Percentiles rank a stretch among this genome's conserved stretches.
phyloP scores from a whole-genome alignment of 2,888 invertebrate species.

The Acholoe squamosa region DNA sequence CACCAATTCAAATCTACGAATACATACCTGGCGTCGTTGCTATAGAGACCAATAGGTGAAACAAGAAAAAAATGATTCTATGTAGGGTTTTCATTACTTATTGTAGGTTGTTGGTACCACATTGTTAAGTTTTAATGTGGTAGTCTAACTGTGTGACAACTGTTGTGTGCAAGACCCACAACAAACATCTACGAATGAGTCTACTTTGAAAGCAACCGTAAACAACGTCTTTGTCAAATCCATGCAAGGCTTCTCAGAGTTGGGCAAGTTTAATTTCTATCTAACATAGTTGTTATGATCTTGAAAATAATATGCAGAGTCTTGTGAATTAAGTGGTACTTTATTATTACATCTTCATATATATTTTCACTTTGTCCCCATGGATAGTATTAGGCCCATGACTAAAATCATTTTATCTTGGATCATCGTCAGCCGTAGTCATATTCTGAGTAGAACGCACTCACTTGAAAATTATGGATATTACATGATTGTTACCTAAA shows the following conservation, averaged over 20 bases:
- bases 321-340: no score
- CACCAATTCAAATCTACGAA: not conserved
- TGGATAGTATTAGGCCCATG: no score
- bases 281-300: not conserved
- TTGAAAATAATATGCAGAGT: no score
- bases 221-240: conserved; percentile 12
- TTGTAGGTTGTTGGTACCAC: conserved; percentile 8
- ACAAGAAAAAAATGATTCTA: not conserved
- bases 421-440: no score
- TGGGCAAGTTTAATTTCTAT: conserved; percentile 9
- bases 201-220: conserved; percentile 21
- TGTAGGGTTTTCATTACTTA: not conserved
- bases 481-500: no score
- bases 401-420: no score
- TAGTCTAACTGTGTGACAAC: not conserved
- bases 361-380: no score
- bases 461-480: no score
- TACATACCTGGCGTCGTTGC: conserved; percentile 34
- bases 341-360: no score
- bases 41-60: conserved; percentile 10
- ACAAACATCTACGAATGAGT: conserved; percentile 35
- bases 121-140: conserved; percentile 31
- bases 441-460: no score
- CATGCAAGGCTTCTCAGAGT: conserved; percentile 44
- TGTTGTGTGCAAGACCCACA: not conserved